A percentile compares a stretch with the other conserved stretches of the same genome.
phyloP scores from a whole-genome alignment of 2,113 vertebrate genomes.

The human (Homo sapiens) region DNA sequence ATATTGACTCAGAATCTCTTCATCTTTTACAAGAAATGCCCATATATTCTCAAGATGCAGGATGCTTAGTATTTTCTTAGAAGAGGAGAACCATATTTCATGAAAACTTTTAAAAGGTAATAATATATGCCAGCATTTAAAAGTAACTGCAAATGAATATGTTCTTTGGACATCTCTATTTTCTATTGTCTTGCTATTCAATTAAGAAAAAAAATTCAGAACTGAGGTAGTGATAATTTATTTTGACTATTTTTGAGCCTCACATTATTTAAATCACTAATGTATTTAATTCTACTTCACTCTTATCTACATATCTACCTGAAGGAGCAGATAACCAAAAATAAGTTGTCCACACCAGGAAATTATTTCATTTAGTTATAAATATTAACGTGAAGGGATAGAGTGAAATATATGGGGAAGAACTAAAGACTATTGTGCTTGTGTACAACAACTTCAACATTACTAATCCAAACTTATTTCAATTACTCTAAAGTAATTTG shows the following conservation, averaged over 20 bases:
- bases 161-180: not conserved
- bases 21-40: not conserved
- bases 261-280: not conserved
- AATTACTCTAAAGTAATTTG: slow-evolving; percentile 25
- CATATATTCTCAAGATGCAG: not conserved
- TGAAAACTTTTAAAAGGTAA: not conserved
- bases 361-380: not conserved
- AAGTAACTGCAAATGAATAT: not conserved
- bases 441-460: not conserved
- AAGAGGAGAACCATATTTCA: not conserved
- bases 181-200: not conserved
- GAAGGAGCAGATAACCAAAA: not conserved
- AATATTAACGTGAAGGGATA: not conserved
- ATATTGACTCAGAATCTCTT: not conserved
- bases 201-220: not conserved
- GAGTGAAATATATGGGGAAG: not conserved
- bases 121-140: not conserved
- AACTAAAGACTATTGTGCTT: not conserved
- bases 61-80: not conserved
- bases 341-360: not conserved
- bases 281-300: not conserved
- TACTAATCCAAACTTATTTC: not conserved
- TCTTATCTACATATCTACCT: not conserved
- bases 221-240: not conserved
- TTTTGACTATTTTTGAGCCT: not conserved